Evolutionary conservation across 2,797 vertebrate species (phyloP), one percentile per base, ranked within the genome.

Genomic region (Bovichtus variegatus): DNA sequence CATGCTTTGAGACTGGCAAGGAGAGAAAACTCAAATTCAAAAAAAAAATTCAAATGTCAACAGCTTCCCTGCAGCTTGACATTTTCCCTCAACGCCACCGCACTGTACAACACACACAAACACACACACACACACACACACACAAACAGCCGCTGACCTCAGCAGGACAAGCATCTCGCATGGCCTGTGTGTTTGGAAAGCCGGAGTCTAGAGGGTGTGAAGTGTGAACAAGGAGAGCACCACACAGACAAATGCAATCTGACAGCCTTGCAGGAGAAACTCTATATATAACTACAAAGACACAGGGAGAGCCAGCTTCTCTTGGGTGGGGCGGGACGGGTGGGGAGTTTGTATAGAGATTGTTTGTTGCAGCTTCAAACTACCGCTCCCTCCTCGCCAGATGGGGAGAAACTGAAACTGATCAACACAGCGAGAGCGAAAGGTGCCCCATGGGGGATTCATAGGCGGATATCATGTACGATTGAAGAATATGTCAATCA

Each of bases 221-320:
- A 81, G 86, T 87, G 86, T 82, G 90, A 89, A 88, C 85, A 66
- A 69, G 85, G 78, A 86, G 84, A 82, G 81, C 76, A 46, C 44
- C 73, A 49, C 3, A 6, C 73, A 80, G 82, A 88, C 81, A 88
- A 91, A 92, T 81, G 73, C 83, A 85, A 83, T 47, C 59, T 89
- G 92, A 93, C 92, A 92, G 87, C 60, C 60, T 88, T 21, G 87
- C 79, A 86, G 92, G 91, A 90, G 84, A 74, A 82, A 79, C 81
- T 89, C 89, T 93, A 92, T 89, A 91, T 91, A 84, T 91, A 92
- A 87, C 89, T 81, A 62, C 89, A 89, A 65, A 90, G 84, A 88
- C 77, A 69, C 70, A 49, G 80, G 80, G 84, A 80, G 84, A 80
- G 83, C 72, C 81, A 62, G 82, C 49, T 60, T 69, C 82, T 90